Percentiles rank a stretch among this genome's conserved stretches.
Conservation (phyloP, 2,888 invertebrate species). For the Ashinkailepas kermadecensis region DNA sequence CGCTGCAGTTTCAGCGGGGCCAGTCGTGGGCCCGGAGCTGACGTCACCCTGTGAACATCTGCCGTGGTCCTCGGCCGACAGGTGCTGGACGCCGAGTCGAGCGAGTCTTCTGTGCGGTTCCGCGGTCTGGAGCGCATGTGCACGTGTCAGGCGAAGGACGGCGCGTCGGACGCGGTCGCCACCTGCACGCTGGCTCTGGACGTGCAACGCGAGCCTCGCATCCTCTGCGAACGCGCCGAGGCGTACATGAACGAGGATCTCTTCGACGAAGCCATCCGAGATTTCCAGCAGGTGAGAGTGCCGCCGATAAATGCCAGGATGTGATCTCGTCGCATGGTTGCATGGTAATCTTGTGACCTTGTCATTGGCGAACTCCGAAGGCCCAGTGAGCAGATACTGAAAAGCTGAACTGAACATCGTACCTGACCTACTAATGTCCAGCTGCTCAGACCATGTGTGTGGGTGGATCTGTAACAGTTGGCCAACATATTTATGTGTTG, state of each 20-base stretch:
- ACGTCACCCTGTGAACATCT: not conserved
- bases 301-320: not conserved
- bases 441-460: too few species aligned
- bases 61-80: conserved; percentile 34
- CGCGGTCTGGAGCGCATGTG: conserved; percentile 71
- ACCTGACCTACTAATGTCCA: too few species aligned
- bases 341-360: too few species aligned
- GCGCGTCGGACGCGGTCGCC: conserved; percentile 62
- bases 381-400: too few species aligned
- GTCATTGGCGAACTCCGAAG: too few species aligned
- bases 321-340: too few species aligned
- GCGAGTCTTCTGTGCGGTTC: conserved; percentile 61
- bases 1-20: too few species aligned
- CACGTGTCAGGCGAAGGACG: conserved; percentile 63
- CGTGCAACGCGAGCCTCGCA: conserved; percentile 62
- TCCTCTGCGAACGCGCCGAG: conserved; percentile 86
- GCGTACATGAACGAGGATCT: conserved; percentile 80
- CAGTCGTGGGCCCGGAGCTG: too few species aligned
- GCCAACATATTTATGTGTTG: too few species aligned
- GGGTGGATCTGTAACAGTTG: too few species aligned
- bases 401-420: too few species aligned
- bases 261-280: conserved; percentile 64
- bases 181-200: conserved; percentile 72
- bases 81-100: conserved; percentile 57
- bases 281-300: conserved; percentile 37